Evolutionary conservation across 2,797 vertebrate species (phyloP).

Genomic region (Nannoperca australis): DNA sequence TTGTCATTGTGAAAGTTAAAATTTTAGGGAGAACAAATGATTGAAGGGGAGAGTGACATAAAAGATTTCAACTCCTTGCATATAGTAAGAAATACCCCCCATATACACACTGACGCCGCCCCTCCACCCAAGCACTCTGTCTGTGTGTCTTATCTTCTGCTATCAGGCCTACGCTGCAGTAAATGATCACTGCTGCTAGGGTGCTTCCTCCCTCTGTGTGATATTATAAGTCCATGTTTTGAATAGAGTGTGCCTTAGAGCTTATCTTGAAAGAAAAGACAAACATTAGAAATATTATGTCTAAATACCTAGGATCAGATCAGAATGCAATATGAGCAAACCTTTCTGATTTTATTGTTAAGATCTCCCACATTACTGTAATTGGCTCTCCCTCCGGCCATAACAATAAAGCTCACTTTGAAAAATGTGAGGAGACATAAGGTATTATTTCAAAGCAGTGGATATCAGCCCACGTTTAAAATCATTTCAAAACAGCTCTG

Average conservation of each 20-base stretch:
- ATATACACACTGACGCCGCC: not conserved
- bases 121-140: not conserved
- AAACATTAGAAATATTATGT: conserved; percentile 11
- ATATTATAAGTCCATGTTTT: conserved; percentile 6
- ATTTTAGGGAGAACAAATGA: not conserved
- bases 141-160: not conserved
- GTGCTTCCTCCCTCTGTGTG: not conserved
- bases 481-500: not conserved
- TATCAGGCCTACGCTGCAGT: conserved; percentile 8
- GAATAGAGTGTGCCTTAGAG: not conserved
- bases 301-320: conserved; percentile 1
- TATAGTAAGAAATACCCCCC: not conserved
- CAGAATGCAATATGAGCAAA: not conserved
- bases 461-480: not conserved
- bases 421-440: not conserved
- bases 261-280: not conserved
- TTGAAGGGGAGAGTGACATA: not conserved
- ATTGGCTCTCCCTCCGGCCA: conserved; percentile 16
- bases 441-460: not conserved
- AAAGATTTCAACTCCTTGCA: not conserved
- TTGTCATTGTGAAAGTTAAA: too few relatives aligned
- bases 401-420: not conserved
- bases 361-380: conserved; percentile 8
- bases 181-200: conserved; percentile 5
- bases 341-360: conserved; percentile 21